A percentile compares a stretch with the other conserved stretches of the same genome.
These are phyloP conservation scores for Drosophila kambysellisi DNA, from an alignment of 2,888 invertebrate species.

Conservation along the genomic window DNA sequence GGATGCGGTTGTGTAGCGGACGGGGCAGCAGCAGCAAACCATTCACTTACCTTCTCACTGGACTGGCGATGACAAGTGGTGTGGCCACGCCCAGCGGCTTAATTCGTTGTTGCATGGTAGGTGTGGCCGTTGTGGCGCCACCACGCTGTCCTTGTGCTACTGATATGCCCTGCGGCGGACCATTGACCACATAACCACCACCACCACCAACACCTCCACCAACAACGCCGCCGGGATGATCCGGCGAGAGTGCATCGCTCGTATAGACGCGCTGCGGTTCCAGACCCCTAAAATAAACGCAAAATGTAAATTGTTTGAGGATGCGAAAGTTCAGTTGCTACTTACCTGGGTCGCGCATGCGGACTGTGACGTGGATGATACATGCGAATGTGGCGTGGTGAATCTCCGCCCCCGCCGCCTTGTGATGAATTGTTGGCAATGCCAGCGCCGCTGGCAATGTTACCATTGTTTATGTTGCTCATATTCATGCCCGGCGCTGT, in stretches of 20 bases:
- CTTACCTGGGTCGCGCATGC: slow-evolving; percentile 90
- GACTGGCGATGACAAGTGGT: slow-evolving; percentile 94
- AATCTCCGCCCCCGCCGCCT: slow-evolving; percentile 85
- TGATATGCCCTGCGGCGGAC: slow-evolving; percentile 77
- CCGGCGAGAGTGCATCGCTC: slow-evolving; percentile 87
- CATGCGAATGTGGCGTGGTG: slow-evolving; percentile 86
- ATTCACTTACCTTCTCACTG: slow-evolving; percentile 94
- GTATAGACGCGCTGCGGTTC: slow-evolving; percentile 88
- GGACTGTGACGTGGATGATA: slow-evolving; percentile 90
- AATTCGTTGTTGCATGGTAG: slow-evolving; percentile 95
- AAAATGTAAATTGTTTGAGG: background rate
- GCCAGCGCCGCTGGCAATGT: slow-evolving; percentile 67
- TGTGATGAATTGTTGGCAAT: slow-evolving; percentile 42
- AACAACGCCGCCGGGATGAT: slow-evolving; percentile 84
- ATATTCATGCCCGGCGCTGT: slow-evolving; percentile 50
- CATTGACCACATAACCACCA: slow-evolving; percentile 67
- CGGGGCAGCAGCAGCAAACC: background rate
- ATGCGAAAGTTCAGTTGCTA: slow-evolving; percentile 12
- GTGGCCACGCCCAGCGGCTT: slow-evolving; percentile 96
- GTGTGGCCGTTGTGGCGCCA: slow-evolving; percentile 87
- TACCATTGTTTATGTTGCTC: slow-evolving; percentile 64
- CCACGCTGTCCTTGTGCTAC: slow-evolving; percentile 86
- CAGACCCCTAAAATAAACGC: slow-evolving; percentile 85
- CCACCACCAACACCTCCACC: slow-evolving; percentile 76
- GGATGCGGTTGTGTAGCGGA: background rate